Conservation (phyloP, 2,888 invertebrate species). For the Leptopilina myrica region DNA sequence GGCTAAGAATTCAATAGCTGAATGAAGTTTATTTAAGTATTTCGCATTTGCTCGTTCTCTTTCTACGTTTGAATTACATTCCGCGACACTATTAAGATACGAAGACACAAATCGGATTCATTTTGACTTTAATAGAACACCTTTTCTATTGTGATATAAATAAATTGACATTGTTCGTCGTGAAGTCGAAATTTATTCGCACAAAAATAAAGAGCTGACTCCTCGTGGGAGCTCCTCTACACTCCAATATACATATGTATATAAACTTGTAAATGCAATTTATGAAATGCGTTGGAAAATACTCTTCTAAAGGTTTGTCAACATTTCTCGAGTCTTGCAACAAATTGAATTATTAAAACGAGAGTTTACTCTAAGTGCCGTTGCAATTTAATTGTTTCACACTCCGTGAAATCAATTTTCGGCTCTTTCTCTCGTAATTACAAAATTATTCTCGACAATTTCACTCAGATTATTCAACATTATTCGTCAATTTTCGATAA, state of each 20-base stretch:
- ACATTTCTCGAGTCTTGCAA: background rate
- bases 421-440: background rate
- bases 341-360: conserved; percentile 10
- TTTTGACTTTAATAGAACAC: background rate
- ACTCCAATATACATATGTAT: too few relatives aligned
- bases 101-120: conserved; percentile 1
- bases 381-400: conserved; percentile 5
- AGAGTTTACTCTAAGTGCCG: conserved; percentile 2
- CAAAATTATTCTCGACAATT: too few relatives aligned
- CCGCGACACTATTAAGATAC: background rate
- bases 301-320: conserved; percentile 18
- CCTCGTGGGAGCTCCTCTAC: background rate
- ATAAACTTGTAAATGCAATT: conserved; percentile 13
- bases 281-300: conserved; percentile 13
- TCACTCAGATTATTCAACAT: too few relatives aligned
- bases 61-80: background rate
- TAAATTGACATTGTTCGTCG: conserved; percentile 24
- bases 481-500: too few relatives aligned
- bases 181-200: conserved; percentile 18
- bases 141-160: background rate
- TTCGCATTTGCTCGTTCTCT: background rate
- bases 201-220: background rate
- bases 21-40: background rate
- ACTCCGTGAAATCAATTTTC: conserved; percentile 5
- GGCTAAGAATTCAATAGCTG: background rate